Evolutionary conservation across 2,888 invertebrate species (phyloP), one percentile per base, ranked within the genome.

Genomic region (Scaptomyza tumidula): DNA sequence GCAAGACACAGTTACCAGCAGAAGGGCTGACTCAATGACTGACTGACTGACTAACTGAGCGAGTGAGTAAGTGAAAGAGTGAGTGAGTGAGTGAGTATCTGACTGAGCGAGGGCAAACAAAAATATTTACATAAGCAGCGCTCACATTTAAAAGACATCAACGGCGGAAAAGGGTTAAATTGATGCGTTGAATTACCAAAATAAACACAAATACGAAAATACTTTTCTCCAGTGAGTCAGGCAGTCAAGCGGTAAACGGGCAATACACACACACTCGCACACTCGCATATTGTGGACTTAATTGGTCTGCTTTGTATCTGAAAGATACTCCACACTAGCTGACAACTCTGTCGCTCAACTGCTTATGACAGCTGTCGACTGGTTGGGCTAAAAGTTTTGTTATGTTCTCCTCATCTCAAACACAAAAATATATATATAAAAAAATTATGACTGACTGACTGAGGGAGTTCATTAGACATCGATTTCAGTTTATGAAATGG

Each of bases 131-230:
- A 71, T 81, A 84, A 79, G 65, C 78, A 81, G 64, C 80, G 76
- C 74, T 67, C 84, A 67, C 86, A 84, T 86, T 84, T 81, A 81
- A 81, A 81, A 81, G 79, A 71, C 77, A 83, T 86, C 78, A 79
- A 59, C 65, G 70, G 59, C 16, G 41, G 19, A 58, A 72, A 70
- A 84, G 85, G 83, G 83, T 84, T 84, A 79, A 84, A 84, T 71
- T 66, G 77, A 77, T 79, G 84, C 81, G 67, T 86, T 80, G 86
- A 80, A 84, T 84, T 84, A 84, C 84, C 80, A 84, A 86, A 86
- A 84, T 84, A 86, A 84, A 84, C 86, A 84, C 57, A 77, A 72
- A 80, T 80, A 72, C 86, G 46, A 82, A 82, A 85, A 86, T 83
- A 76, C 83, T 86, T 80, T 73, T 16, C 16, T 41, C 10, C 16